Percentiles rank a stretch among this genome's conserved stretches.
Evolutionary conservation across 2,113 vertebrate species (phyloP).

Genomic region (Aspiorhynchus laticeps): DNA sequence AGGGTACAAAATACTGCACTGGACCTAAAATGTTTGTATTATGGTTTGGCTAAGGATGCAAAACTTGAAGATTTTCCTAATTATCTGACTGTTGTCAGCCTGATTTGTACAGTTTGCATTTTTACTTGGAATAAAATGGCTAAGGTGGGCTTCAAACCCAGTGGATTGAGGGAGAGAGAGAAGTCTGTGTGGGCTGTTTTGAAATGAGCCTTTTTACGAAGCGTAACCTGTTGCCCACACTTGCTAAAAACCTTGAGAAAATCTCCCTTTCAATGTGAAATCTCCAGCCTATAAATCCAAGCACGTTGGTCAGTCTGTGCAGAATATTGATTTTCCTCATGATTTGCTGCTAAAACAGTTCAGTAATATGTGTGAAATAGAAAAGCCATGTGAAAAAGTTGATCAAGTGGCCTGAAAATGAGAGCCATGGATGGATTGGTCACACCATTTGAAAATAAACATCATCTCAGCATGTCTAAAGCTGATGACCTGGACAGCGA

Average conservation of each 20-base stretch:
- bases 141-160: background rate
- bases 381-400: conserved; percentile 32
- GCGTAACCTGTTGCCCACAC: conserved; percentile 28
- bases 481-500: conserved; percentile 2
- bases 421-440: conserved; percentile 28
- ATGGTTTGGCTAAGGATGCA: background rate
- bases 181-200: conserved; percentile 15
- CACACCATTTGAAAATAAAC: conserved; percentile 37
- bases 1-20: no score
- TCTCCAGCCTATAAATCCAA: conserved; percentile 8
- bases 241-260: conserved; percentile 27
- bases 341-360: conserved; percentile 20
- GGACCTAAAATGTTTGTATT: no score
- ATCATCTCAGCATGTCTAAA: conserved; percentile 36
- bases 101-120: background rate
- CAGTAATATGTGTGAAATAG: conserved; percentile 38
- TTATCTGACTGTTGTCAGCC: background rate
- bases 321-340: conserved; percentile 36
- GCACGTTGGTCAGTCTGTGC: background rate
- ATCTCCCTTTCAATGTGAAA: background rate
- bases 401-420: conserved; percentile 30
- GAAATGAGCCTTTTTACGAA: conserved; percentile 18
- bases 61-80: background rate
- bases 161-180: background rate
- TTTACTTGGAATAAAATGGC: background rate